phyloP scores from a whole-genome alignment of 2,113 vertebrate species.

The Mugil cephalus region DNA sequence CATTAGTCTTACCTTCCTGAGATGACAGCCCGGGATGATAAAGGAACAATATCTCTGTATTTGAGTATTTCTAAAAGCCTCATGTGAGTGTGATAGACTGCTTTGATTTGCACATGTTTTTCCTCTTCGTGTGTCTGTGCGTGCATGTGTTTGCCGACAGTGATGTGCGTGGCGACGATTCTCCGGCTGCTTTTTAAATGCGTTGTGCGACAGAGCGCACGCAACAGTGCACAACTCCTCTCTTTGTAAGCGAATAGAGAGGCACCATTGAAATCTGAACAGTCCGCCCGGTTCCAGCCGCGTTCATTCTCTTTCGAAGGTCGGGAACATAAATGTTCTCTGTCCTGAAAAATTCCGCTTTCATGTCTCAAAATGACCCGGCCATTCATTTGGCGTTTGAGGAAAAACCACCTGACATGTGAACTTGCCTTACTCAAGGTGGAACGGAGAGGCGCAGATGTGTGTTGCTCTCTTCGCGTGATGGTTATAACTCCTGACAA shows the following conservation, averaged over 20 bases:
- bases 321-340: neutral
- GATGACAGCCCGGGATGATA: conserved; percentile 23
- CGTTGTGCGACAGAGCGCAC: neutral
- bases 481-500: conserved; percentile 69
- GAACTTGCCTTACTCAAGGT: conserved; percentile 21
- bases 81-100: conserved; percentile 7
- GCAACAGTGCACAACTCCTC: neutral
- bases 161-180: neutral
- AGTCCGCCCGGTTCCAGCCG: conserved; percentile 15
- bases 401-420: conserved; percentile 36
- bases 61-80: conserved; percentile 6
- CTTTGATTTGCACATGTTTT: conserved; percentile 3
- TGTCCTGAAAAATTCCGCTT: neutral
- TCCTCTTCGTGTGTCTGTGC: neutral
- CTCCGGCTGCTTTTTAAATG: neutral
- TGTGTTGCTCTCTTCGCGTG: conserved; percentile 41
- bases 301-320: conserved; percentile 25
- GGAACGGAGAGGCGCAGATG: conserved; percentile 37
- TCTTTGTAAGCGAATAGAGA: conserved; percentile 35
- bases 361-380: neutral
- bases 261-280: conserved; percentile 22
- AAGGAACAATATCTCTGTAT: neutral
- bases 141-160: neutral
- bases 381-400: conserved; percentile 21
- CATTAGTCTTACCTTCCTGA: conserved; percentile 24